Conservation (phyloP, 2,113 vertebrate genomes). For the Falcunculus frontatus region DNA sequence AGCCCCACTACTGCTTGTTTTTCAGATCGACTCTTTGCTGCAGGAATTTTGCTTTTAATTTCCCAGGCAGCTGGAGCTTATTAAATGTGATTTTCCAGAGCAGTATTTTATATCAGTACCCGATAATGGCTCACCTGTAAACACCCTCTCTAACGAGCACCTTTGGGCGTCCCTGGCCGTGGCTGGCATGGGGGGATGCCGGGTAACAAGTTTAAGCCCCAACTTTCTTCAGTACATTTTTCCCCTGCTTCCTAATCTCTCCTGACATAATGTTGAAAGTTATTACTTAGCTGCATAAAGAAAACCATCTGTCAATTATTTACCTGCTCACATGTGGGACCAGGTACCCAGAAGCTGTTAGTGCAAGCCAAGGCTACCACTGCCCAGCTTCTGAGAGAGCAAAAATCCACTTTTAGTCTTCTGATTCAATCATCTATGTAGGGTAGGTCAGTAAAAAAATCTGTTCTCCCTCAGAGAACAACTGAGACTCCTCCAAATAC, state of each 20-base stretch:
- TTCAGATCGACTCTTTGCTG: background rate
- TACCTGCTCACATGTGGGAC: constrained; percentile 34
- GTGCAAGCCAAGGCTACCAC: background rate
- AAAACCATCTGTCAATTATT: constrained; percentile 57
- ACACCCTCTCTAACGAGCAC: constrained; percentile 47
- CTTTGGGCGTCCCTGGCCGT: background rate
- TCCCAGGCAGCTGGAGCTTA: constrained; percentile 45
- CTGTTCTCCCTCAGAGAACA: background rate
- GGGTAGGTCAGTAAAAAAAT: background rate
- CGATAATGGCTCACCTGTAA: constrained; percentile 56
- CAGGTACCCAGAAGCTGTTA: constrained; percentile 5
- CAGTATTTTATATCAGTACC: constrained; percentile 39
- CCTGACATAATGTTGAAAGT: constrained; percentile 51
- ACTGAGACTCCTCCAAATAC: background rate
- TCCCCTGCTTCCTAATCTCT: constrained; percentile 7
- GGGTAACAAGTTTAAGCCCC: background rate
- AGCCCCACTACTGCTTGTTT: background rate
- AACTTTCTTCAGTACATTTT: background rate
- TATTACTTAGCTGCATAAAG: constrained; percentile 51
- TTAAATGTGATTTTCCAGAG: background rate
- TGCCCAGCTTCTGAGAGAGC: background rate
- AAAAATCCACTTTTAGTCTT: background rate
- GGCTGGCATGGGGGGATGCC: background rate
- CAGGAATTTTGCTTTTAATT: constrained; percentile 16
- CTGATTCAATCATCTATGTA: background rate